A percentile compares a stretch with the other conserved stretches of the same genome.
phyloP scores from a whole-genome alignment of 2,113 vertebrate genomes.

The Hypocryptadius cinnamomeus region DNA sequence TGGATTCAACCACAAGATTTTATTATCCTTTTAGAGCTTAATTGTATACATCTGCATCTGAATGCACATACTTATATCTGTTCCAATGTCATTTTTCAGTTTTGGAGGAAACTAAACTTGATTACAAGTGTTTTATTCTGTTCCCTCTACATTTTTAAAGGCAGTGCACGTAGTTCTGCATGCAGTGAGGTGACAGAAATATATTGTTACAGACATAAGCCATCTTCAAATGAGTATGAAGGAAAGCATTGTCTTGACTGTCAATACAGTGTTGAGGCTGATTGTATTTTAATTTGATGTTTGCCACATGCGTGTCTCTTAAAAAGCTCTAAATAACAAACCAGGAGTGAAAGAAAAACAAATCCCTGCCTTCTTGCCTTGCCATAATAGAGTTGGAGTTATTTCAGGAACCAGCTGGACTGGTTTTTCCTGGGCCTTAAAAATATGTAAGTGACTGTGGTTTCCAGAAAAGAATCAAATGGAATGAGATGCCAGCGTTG shows the following conservation, averaged over 20 bases:
- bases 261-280: neutral
- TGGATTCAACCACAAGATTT: neutral
- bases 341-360: constrained; percentile 40
- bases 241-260: neutral
- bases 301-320: neutral
- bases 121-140: neutral
- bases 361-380: constrained; percentile 17
- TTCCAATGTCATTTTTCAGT: neutral
- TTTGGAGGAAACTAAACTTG: neutral
- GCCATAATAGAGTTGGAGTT: constrained; percentile 17
- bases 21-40: neutral
- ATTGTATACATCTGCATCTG: neutral
- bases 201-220: neutral
- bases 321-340: constrained; percentile 33
- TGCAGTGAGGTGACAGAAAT: neutral
- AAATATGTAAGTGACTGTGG: neutral
- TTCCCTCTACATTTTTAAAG: neutral
- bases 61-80: neutral
- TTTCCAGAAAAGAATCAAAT: neutral
- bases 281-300: constrained; percentile 48
- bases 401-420: constrained; percentile 29
- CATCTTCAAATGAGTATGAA: neutral
- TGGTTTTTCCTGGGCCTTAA: constrained; percentile 10
- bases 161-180: neutral
- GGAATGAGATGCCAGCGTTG: neutral